phyloP scores from a whole-genome alignment of 2,888 invertebrate genomes.

The Lasioglossum villosulum region DNA sequence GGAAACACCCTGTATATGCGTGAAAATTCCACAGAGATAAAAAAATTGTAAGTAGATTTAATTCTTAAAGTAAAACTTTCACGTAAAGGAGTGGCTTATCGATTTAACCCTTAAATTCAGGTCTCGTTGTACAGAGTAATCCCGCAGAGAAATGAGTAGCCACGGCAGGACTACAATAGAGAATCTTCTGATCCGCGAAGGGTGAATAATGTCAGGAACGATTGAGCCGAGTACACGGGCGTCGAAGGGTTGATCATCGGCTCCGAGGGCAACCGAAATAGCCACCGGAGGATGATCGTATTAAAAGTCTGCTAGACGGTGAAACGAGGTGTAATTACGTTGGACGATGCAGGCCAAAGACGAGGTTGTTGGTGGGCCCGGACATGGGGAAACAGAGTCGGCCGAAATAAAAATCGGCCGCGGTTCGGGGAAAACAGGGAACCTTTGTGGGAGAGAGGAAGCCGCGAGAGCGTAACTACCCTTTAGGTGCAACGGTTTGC shows the following conservation, averaged over 20 bases:
- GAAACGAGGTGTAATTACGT: conserved; percentile 59
- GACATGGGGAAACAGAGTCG: conserved; percentile 32
- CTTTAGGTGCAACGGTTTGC: conserved; percentile 74
- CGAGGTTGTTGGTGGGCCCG: background rate
- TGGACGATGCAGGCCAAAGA: conserved; percentile 47
- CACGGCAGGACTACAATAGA: background rate
- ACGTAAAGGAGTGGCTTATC: too few relatives aligned
- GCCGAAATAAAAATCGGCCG: conserved; percentile 63
- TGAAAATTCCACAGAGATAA: too few relatives aligned
- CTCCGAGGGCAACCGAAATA: conserved; percentile 6
- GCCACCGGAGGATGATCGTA: conserved; percentile 9
- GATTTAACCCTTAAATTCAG: background rate
- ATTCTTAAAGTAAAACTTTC: too few relatives aligned
- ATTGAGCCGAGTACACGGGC: background rate
- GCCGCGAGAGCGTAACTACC: conserved; percentile 73
- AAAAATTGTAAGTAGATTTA: background rate
- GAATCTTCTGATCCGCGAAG: background rate
- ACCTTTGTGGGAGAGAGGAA: conserved; percentile 64
- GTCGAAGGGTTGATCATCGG: conserved; percentile 5
- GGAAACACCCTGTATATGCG: too few relatives aligned
- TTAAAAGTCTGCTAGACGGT: conserved; percentile 14
- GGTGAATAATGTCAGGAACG: background rate
- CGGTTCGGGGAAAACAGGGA: conserved; percentile 42
- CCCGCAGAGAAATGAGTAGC: background rate
- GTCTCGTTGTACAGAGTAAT: background rate